Evolutionary conservation across 2,888 invertebrate species (phyloP).

Genomic region (Megastigmus dorsalis): DNA sequence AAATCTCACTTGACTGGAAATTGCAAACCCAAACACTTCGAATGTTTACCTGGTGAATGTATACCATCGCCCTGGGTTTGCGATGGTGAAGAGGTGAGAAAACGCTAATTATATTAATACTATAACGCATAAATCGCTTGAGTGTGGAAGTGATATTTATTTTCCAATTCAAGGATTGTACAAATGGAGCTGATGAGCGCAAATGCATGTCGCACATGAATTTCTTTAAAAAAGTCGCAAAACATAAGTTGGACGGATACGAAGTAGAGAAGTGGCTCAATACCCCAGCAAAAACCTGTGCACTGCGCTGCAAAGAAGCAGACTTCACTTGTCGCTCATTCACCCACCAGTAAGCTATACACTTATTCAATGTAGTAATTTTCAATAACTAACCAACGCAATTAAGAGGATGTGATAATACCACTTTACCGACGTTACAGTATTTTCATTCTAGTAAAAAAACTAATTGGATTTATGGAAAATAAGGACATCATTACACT

Average conservation of each 20-base stretch:
- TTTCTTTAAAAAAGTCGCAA: slow-evolving; percentile 73
- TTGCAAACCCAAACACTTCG: slow-evolving; percentile 74
- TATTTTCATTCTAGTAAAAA: no score
- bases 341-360: slow-evolving; percentile 76
- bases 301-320: slow-evolving; percentile 75
- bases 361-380: no score
- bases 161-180: slow-evolving; percentile 76
- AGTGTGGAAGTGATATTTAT: background rate
- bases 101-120: slow-evolving; percentile 21
- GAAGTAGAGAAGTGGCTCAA: slow-evolving; percentile 78
- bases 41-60: slow-evolving; percentile 76
- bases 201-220: slow-evolving; percentile 75
- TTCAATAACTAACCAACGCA: no score
- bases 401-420: no score
- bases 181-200: slow-evolving; percentile 77
- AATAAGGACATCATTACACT: no score
- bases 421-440: no score
- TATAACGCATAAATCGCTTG: no score
- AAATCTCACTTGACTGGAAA: slow-evolving; percentile 58
- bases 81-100: slow-evolving; percentile 76
- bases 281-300: slow-evolving; percentile 77
- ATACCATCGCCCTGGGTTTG: slow-evolving; percentile 77
- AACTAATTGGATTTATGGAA: no score
- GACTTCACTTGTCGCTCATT: slow-evolving; percentile 79
- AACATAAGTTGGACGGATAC: slow-evolving; percentile 74